These are phyloP conservation scores for Tinea trinotella DNA, from an alignment of 2,888 invertebrate genomes.

Conservation along the genomic window DNA sequence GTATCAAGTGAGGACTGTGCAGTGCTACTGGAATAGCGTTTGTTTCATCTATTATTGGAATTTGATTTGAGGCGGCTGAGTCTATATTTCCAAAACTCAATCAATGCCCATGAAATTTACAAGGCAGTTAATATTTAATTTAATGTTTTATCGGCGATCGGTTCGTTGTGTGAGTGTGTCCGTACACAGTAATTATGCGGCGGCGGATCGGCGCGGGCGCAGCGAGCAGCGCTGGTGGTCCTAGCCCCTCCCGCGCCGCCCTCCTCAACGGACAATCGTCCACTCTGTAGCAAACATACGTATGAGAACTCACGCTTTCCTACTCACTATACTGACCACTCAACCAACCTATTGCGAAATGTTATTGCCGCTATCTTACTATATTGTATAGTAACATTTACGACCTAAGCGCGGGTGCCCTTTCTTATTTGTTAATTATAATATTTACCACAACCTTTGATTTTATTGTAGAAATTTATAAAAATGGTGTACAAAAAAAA, in stretches of 20 bases:
- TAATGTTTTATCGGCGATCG: conserved; percentile 56
- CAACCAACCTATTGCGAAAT: conserved; percentile 9
- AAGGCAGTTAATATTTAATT: conserved; percentile 65
- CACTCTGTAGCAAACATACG: conserved; percentile 42
- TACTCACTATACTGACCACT: conserved; percentile 2
- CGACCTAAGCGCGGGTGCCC: neutral
- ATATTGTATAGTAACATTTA: neutral
- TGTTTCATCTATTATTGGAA: conserved; percentile 27
- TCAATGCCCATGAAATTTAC: conserved; percentile 61
- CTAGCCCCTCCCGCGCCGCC: conserved; percentile 34
- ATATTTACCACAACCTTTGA: neutral
- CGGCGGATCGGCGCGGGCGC: conserved; percentile 56
- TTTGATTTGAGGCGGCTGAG: conserved; percentile 28
- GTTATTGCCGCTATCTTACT: neutral
- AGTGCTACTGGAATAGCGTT: conserved; percentile 44
- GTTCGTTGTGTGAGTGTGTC: conserved; percentile 42
- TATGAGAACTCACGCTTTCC: conserved; percentile 48
- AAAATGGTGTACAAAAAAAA: too few species aligned
- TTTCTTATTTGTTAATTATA: neutral
- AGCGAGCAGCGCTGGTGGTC: conserved; percentile 60
- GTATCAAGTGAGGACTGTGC: conserved; percentile 19
- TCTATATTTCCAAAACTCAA: conserved; percentile 49
- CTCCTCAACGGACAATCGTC: conserved; percentile 18
- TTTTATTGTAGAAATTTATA: too few species aligned
- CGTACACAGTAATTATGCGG: conserved; percentile 67